phyloP scores from a whole-genome alignment of 2,888 invertebrate species.

The Argynnis bischoffii region DNA sequence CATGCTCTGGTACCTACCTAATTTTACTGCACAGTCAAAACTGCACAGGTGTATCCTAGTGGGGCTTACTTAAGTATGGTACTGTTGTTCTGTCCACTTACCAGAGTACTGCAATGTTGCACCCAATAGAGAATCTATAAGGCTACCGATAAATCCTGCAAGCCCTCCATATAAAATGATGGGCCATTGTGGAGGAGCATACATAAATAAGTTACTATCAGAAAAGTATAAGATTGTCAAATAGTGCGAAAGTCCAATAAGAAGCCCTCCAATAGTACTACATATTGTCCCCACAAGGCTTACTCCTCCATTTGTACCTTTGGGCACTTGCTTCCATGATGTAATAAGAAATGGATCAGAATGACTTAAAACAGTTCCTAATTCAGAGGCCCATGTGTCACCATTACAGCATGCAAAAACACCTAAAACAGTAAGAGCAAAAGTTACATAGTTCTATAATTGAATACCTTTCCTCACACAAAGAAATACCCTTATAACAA shows the following conservation, averaged over 20 bases:
- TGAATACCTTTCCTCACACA: no score
- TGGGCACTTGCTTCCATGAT: conserved; percentile 87
- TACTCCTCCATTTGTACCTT: conserved; percentile 95
- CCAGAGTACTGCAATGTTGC: conserved; percentile 94
- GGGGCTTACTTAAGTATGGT: neutral
- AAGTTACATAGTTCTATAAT: no score
- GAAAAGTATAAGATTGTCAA: conserved; percentile 84
- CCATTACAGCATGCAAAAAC: conserved; percentile 91
- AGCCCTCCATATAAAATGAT: conserved; percentile 87
- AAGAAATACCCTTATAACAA: no score
- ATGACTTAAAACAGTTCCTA: conserved; percentile 88
- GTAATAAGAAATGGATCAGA: conserved; percentile 89
- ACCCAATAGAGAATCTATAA: conserved; percentile 92
- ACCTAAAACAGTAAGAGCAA: conserved; percentile 64
- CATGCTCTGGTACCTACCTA: no score
- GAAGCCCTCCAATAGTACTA: conserved; percentile 84
- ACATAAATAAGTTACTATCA: conserved; percentile 78
- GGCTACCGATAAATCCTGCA: conserved; percentile 90
- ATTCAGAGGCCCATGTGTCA: conserved; percentile 95
- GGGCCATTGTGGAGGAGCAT: conserved; percentile 90
- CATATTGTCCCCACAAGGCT: conserved; percentile 83
- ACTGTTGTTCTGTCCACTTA: conserved; percentile 44
- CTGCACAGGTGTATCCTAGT: no score
- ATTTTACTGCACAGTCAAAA: no score
- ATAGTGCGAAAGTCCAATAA: conserved; percentile 89